These are phyloP conservation scores for Pyrgilauda ruficollis DNA, from an alignment of 2,113 vertebrate species.

Conservation along the genomic window DNA sequence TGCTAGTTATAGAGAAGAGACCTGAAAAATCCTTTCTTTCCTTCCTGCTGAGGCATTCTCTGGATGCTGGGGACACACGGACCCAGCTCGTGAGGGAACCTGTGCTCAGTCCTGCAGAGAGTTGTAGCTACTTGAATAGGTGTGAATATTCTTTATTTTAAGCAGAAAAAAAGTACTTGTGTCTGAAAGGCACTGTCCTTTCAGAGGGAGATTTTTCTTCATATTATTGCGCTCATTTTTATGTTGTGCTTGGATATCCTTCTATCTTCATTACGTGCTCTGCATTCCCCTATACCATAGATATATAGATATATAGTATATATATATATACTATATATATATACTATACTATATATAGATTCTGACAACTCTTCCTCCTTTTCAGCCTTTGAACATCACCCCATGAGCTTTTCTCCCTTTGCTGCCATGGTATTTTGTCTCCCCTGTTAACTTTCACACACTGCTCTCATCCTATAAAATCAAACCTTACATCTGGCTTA, in stretches of 20 bases:
- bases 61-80: neutral
- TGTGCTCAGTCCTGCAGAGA: neutral
- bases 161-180: neutral
- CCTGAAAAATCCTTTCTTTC: neutral
- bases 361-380: neutral
- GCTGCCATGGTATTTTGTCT: neutral
- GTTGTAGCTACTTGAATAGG: neutral
- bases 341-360: neutral
- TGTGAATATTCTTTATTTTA: neutral
- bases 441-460: neutral
- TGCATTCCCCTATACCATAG: neutral
- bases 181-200: neutral
- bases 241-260: neutral
- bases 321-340: no score
- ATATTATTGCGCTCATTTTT: neutral
- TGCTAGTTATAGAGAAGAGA: neutral
- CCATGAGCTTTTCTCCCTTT: neutral
- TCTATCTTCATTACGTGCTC: neutral
- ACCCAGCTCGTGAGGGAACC: neutral
- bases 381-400: neutral
- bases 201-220: neutral
- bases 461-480: conserved; percentile 24
- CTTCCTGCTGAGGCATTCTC: neutral
- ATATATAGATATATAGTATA: no score
- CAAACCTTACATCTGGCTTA: conserved; percentile 27